Base-by-base conservation (phyloP, 2,797 vertebrate species). In the Emydoidea blandingii region DNA sequence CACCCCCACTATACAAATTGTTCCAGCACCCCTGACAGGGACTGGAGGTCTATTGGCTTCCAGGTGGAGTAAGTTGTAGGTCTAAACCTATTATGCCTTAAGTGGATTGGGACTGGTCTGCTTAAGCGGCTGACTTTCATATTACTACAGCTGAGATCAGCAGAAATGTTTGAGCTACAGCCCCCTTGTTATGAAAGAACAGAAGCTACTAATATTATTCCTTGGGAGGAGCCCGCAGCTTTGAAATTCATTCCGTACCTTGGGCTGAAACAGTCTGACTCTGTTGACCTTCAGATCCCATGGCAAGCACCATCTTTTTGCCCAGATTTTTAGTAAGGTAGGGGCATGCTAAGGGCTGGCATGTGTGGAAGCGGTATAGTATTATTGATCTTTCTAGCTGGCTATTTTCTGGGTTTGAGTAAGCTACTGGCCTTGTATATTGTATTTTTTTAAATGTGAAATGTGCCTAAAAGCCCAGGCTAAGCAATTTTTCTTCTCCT, bases 201-300 rank as follows among this genome's bases (percentile, higher is more conserved):
- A 34, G 19, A 41, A 72, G 56, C 4, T 52, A 44, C 23, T 62
- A 21, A 76, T 44, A 74, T 6, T 52, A 15, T 34, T 86, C 47
- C 21, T 14, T 12, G 65, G 41, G 86, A 91, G 74, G n/a, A 27
- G 14, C 3, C 53, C 15, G 41, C 15, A 57, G 15, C 29, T 41
- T 57, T 34, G 47, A 81, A 86, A 18, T 84, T 76, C 8, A 23
- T 34, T 34, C 37, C 41, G 12, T 25, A 16, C 8, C 12, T 65
- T 85, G n/a, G 44, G 15, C 29, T 68, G 34, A 29, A 23, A 41
- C 1, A 79, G 3, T 3, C 0, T 1, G 5, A 12, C 2, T 4
- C 31, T 65, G 16, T 65, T 65, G 62, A 19, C 34, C 62, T 65
- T 65, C 31, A 65, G 14, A 34, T 34, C 57, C 57, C 15, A 31